Base-by-base conservation (phyloP, 1,140 invertebrate species). In the Aphidius gifuensis region DNA sequence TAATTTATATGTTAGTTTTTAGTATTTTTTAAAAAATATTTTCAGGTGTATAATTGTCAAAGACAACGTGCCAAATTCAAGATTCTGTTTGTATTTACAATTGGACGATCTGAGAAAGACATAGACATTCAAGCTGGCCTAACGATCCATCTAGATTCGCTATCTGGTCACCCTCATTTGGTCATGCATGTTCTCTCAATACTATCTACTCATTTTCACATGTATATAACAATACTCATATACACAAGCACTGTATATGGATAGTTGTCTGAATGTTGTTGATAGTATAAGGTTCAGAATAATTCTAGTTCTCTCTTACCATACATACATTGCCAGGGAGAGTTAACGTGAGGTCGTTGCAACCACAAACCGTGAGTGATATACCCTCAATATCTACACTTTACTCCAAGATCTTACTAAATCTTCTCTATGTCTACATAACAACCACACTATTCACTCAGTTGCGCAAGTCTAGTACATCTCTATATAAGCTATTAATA, bases 381-480 rank as follows among this genome's bases (percentile, higher is more conserved):
- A 76, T 74, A 73, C 72, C 75, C 74, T 74, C 74, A 75, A 77
- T 77, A 75, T 75, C 72, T 69, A 76, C 74, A 76, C 75, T 76
- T 76, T 72, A 77, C 69, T 61, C 66, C 66, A 70, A 74, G 73
- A 77, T 77, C 73, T 75, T 66, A 69, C 73, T 76, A 75, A 77
- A 77, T 77, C 75, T 74, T 69, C 50, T 38, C 51, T 46, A 21
- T 61, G 47, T 32, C 23, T 32, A 32, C 23, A 32, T 32, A 32
- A 38, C 55, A 61, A 61, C 59, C 59, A 47, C 44, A 11, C 43
- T 23, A 32, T 23, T 46, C 43, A 43, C 11, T 38, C 5, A 11
- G 3, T 23, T 40, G 44, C 4, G 5, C 42, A 45, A 4, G 23
- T 16, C 55, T 9, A 32, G n/a, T 6, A 9, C 4, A 21, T 45